Evolutionary conservation across 2,797 vertebrate species (phyloP).

Genomic region (Dendrocincla tyrannina): DNA sequence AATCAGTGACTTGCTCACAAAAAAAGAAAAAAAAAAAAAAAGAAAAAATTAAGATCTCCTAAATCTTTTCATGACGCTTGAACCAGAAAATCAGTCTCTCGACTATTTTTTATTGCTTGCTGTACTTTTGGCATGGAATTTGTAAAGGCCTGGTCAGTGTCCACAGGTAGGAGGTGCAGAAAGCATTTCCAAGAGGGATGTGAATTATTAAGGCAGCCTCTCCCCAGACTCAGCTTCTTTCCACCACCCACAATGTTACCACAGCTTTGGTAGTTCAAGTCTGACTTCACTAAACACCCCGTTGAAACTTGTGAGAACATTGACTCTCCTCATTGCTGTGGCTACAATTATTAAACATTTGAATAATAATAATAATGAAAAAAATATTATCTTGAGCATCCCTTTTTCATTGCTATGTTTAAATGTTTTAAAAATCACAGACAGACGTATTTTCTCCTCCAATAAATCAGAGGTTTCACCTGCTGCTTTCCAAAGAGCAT

Average conservation of each 20-base stretch:
- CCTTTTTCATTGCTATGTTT: neutral
- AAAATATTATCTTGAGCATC: neutral
- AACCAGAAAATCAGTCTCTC: neutral
- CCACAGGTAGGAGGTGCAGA: neutral
- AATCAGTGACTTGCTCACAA: neutral
- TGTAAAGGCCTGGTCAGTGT: neutral
- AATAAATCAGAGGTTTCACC: neutral
- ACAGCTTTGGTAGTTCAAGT: neutral
- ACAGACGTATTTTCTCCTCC: neutral
- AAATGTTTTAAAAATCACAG: rapidly evolving
- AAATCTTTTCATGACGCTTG: neutral
- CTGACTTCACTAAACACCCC: neutral
- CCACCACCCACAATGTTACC: neutral
- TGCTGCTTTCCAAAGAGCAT: neutral
- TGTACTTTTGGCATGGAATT: neutral
- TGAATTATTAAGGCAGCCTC: neutral
- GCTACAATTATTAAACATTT: neutral
- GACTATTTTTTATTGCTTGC: neutral
- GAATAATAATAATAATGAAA: neutral
- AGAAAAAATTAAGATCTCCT: neutral
- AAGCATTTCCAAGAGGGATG: neutral
- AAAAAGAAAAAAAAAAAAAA: neutral
- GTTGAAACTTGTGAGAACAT: neutral
- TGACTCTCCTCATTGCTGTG: neutral
- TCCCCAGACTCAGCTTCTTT: neutral